Conservation (phyloP, 2,797 vertebrate species). For the Microtus obscurus region DNA sequence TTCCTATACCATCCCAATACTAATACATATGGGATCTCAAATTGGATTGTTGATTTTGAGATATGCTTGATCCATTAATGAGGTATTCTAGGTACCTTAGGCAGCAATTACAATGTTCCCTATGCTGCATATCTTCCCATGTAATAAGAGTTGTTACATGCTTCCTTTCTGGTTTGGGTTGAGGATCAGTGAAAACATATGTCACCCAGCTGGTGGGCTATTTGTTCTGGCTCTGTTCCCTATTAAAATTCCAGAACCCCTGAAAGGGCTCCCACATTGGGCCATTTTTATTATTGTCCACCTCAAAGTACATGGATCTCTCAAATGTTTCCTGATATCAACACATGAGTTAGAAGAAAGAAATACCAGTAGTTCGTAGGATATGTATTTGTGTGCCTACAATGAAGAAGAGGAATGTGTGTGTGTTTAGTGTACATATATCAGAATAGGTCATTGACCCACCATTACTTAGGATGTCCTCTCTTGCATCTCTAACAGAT, state of each 20-base stretch:
- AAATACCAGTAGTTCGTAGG: not conserved
- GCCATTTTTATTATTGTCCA: constrained; percentile 39
- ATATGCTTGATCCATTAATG: not conserved
- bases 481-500: not conserved
- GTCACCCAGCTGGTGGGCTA: constrained; percentile 38
- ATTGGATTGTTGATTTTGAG: not conserved
- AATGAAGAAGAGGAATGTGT: not conserved
- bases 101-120: constrained; percentile 3
- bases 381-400: constrained; percentile 16
- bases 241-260: constrained; percentile 59
- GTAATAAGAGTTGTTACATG: constrained; percentile 3
- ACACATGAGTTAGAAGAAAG: not conserved
- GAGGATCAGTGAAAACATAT: constrained; percentile 41
- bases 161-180: not conserved
- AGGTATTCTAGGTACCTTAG: not conserved
- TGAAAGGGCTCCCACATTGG: constrained; percentile 1
- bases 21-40: constrained; percentile 21
- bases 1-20: not conserved
- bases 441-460: not conserved
- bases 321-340: constrained; percentile 25
- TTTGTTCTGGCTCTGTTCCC: constrained; percentile 60
- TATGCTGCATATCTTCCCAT: not conserved
- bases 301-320: constrained; percentile 57
- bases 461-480: not conserved
- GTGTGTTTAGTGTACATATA: not conserved